Percentiles rank a stretch among this genome's conserved stretches.
These are phyloP conservation scores for Pristionchus japonicus DNA, from an alignment of 2,888 invertebrate species.

Conservation along the genomic window DNA sequence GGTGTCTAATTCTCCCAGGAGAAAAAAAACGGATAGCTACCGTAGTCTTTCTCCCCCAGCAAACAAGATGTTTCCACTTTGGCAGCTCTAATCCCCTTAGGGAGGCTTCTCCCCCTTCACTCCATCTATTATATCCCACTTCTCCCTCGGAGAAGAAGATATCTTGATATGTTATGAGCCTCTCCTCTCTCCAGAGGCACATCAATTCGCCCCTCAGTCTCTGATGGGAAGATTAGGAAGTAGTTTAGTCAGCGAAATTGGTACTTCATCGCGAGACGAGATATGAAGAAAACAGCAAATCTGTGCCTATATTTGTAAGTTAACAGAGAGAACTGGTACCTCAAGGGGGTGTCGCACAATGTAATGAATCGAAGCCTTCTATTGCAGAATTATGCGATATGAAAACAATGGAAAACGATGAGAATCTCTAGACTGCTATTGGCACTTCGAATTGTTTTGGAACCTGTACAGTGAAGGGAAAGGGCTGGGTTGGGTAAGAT, in stretches of 20 bases:
- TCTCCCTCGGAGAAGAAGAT: conserved; percentile 18
- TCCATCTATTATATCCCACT: conserved; percentile 42
- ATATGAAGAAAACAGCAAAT: background rate
- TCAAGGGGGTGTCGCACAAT: no score
- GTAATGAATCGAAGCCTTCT: no score
- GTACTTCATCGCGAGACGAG: background rate
- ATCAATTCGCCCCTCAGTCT: background rate
- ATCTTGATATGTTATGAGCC: conserved; percentile 40
- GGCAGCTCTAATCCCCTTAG: background rate
- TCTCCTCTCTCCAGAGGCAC: conserved; percentile 8
- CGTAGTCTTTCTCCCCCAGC: background rate
- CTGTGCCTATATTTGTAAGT: background rate
- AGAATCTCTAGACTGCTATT: no score
- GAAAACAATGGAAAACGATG: no score
- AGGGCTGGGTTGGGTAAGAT: no score
- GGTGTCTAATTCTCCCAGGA: background rate
- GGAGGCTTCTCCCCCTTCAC: background rate
- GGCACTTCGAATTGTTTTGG: background rate
- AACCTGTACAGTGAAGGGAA: background rate
- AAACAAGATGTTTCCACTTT: conserved; percentile 42
- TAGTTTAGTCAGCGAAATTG: conserved; percentile 5
- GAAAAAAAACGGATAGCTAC: conserved; percentile 11
- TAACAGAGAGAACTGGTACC: no score
- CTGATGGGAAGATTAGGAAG: conserved; percentile 34
- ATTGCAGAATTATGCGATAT: no score